Percentiles rank a stretch among this genome's conserved stretches.
Evolutionary conservation across 2,888 invertebrate species (phyloP).

Genomic region (Ellobium chinense): DNA sequence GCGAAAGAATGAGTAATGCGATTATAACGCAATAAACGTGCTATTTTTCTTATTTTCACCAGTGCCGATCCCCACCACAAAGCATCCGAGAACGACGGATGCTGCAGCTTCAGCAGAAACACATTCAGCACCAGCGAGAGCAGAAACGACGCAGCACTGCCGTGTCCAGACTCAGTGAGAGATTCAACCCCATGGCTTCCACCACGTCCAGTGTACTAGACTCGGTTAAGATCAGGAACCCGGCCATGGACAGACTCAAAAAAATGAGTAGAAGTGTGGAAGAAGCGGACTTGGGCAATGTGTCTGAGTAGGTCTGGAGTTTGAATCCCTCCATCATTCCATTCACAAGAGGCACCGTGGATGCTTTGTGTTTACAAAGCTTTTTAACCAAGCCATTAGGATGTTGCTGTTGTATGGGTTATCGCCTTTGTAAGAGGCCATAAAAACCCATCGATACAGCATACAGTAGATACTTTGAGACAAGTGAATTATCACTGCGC

Average conservation of each 20-base stretch:
- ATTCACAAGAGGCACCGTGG: too few species aligned
- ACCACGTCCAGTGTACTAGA: constrained; percentile 23
- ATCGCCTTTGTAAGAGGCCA: too few species aligned
- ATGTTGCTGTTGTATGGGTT: too few species aligned
- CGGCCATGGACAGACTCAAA: background rate
- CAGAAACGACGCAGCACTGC: constrained; percentile 39
- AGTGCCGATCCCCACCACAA: constrained; percentile 44
- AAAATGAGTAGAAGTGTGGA: constrained; percentile 4
- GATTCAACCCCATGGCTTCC: constrained; percentile 37
- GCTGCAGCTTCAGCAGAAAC: constrained; percentile 31
- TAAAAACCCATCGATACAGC: too few species aligned
- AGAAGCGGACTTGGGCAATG: constrained; percentile 14
- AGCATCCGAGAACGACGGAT: constrained; percentile 37
- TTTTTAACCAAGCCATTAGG: too few species aligned
- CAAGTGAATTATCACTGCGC: too few species aligned
- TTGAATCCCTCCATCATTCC: too few species aligned
- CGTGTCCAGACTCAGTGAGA: constrained; percentile 36
- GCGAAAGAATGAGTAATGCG: too few species aligned
- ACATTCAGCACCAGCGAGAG: background rate
- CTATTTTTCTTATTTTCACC: too few species aligned
- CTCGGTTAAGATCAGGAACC: constrained; percentile 10
- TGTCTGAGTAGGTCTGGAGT: constrained; percentile 9
- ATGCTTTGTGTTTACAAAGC: too few species aligned
- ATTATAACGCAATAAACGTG: too few species aligned
- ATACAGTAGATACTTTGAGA: too few species aligned